phyloP scores from a whole-genome alignment of 2,888 invertebrate species.

The Cheilosia soror region DNA sequence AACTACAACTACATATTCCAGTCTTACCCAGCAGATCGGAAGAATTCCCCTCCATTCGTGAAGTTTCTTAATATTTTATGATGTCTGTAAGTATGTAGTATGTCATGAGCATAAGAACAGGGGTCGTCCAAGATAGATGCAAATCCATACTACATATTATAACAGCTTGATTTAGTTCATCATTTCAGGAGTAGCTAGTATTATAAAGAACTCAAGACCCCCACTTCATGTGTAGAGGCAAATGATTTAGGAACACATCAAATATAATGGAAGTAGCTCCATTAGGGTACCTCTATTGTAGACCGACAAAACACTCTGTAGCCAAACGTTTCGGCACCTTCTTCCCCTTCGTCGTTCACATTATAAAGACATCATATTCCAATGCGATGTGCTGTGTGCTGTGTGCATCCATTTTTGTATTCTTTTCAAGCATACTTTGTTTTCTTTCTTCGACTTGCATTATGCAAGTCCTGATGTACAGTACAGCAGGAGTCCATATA shows the following conservation, averaged over 20 bases:
- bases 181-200: slow-evolving; percentile 5
- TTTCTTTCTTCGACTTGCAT: slow-evolving; percentile 14
- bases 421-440: slow-evolving; percentile 1
- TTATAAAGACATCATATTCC: slow-evolving; percentile 69
- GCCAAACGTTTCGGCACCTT: slow-evolving; percentile 30
- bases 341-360: slow-evolving; percentile 27
- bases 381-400: slow-evolving; percentile 6
- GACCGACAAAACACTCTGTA: slow-evolving; percentile 22
- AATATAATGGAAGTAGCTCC: slow-evolving; percentile 49
- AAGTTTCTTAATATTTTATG: slow-evolving; percentile 24
- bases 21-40: not conserved
- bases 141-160: slow-evolving; percentile 22
- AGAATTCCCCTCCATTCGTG: not conserved
- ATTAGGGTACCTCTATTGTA: slow-evolving; percentile 44
- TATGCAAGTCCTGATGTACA: not conserved
- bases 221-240: not conserved
- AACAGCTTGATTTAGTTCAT: slow-evolving; percentile 44
- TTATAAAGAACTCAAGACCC: slow-evolving; percentile 8
- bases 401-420: slow-evolving; percentile 46
- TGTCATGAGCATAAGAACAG: slow-evolving; percentile 1
- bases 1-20: not conserved
- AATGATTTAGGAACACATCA: slow-evolving; percentile 28
- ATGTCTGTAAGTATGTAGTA: not conserved
- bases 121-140: slow-evolving; percentile 1
- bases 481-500: not conserved